Evolutionary conservation across 92 coral and sea anemone genomes (phyloP).

Genomic region (Heteractis magnifica): DNA sequence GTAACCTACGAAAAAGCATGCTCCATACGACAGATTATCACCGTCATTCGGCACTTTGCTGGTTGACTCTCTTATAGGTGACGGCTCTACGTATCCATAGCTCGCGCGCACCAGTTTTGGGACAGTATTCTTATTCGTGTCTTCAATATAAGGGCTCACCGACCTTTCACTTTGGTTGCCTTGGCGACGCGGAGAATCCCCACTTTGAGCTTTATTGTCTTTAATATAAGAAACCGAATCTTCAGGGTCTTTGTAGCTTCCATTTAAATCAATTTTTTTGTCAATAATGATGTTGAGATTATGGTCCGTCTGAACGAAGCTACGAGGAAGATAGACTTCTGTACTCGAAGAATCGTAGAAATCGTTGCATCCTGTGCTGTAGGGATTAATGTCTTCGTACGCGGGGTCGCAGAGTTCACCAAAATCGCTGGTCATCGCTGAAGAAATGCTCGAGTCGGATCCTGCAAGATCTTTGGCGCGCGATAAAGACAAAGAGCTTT

Average conservation of each 20-base stretch:
- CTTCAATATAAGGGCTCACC: background rate
- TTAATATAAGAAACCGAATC: background rate
- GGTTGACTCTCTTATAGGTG: background rate
- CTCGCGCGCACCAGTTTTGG: conserved; percentile 17
- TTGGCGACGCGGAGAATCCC: background rate
- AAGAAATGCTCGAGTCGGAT: conserved; percentile 32
- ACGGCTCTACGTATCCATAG: background rate
- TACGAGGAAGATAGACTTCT: background rate
- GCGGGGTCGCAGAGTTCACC: conserved; percentile 30
- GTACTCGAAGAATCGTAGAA: background rate
- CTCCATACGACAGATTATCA: conserved; percentile 16
- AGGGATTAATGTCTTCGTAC: conserved; percentile 17
- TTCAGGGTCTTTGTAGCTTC: background rate
- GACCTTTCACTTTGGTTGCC: background rate
- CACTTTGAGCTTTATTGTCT: background rate
- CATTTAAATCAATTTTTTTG: background rate
- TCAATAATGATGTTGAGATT: background rate
- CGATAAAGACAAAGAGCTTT: background rate
- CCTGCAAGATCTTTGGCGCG: background rate
- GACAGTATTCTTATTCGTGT: background rate
- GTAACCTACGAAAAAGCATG: conserved; percentile 34
- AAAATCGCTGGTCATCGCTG: conserved; percentile 30
- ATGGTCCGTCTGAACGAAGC: background rate
- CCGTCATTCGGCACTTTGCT: conserved; percentile 1
- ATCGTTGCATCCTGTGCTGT: background rate